A percentile compares a stretch with the other conserved stretches of the same genome.
These are phyloP conservation scores for Odontophorus gujanensis DNA, from an alignment of 2,113 vertebrate species.

Conservation along the genomic window DNA sequence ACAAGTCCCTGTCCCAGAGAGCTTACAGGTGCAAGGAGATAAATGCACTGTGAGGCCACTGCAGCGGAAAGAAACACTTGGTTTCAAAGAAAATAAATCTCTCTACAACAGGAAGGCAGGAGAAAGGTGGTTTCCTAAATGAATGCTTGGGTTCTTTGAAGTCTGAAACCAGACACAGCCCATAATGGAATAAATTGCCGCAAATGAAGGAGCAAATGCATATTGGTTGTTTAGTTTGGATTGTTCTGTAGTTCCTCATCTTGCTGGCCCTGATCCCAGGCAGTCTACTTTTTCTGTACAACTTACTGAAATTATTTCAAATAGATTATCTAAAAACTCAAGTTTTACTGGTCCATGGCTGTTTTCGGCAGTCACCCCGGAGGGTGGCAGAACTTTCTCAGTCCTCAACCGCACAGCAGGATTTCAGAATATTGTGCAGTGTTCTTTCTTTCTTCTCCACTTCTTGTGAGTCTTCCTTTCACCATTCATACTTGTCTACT, in stretches of 20 bases:
- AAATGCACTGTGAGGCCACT: not conserved
- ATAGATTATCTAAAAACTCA: not conserved
- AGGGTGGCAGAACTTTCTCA: not conserved
- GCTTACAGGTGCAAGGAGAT: not conserved
- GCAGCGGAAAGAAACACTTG: not conserved
- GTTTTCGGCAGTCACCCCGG: not conserved
- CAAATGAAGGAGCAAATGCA: not conserved
- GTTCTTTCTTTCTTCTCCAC: not conserved
- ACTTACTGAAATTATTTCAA: not conserved
- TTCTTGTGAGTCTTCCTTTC: not conserved
- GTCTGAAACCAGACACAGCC: not conserved
- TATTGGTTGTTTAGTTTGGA: not conserved
- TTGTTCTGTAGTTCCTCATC: not conserved
- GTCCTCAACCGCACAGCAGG: not conserved
- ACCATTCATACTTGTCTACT: not conserved
- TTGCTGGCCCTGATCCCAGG: not conserved
- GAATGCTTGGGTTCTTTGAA: constrained; percentile 20
- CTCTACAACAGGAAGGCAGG: constrained; percentile 45
- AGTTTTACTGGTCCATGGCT: not conserved
- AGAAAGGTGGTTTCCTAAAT: constrained; percentile 59
- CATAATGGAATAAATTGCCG: not conserved
- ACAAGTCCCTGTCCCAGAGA: constrained; percentile 2
- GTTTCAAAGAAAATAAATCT: constrained; percentile 56
- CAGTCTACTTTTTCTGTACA: not conserved
- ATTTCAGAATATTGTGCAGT: not conserved